Evolutionary conservation across 1,140 invertebrate genomes (phyloP).

Genomic region (Andricus grossulariae): DNA sequence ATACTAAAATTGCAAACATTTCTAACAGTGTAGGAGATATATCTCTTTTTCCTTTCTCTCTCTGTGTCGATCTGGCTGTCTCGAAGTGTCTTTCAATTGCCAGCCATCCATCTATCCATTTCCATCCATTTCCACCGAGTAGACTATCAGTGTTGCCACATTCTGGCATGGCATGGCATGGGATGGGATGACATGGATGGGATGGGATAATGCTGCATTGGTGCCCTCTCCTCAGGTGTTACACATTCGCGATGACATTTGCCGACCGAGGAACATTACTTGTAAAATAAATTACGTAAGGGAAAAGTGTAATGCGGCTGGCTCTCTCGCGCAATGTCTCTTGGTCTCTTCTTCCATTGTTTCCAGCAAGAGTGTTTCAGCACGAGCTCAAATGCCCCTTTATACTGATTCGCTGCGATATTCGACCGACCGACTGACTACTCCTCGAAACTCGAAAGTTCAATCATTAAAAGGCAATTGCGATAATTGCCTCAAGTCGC

Average conservation of each 20-base stretch:
- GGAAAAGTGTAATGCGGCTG: conserved; percentile 35
- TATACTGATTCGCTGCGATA: no score
- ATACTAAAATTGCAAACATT: no score
- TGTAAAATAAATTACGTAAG: conserved; percentile 49
- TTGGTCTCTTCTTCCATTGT: conserved; percentile 37
- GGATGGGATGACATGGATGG: conserved; percentile 42
- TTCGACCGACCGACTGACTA: no score
- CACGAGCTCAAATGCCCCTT: no score
- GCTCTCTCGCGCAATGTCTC: conserved; percentile 38
- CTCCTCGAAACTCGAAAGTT: no score
- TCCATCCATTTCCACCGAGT: no score
- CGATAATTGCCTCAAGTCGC: no score
- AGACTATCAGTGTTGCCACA: conserved; percentile 38
- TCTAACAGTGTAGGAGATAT: no score
- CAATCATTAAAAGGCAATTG: no score
- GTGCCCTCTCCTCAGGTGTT: conserved; percentile 36
- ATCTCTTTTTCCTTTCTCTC: no score
- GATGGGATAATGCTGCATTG: conserved; percentile 43
- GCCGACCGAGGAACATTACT: conserved; percentile 34
- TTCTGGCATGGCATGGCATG: conserved; percentile 28
- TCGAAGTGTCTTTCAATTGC: conserved; percentile 34
- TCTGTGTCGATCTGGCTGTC: no score
- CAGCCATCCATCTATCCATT: conserved; percentile 30
- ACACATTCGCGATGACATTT: conserved; percentile 51
- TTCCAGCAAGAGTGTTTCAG: not conserved